Conservation (phyloP, 2,888 invertebrate genomes). For the Lepidocyrtinus sp. region DNA sequence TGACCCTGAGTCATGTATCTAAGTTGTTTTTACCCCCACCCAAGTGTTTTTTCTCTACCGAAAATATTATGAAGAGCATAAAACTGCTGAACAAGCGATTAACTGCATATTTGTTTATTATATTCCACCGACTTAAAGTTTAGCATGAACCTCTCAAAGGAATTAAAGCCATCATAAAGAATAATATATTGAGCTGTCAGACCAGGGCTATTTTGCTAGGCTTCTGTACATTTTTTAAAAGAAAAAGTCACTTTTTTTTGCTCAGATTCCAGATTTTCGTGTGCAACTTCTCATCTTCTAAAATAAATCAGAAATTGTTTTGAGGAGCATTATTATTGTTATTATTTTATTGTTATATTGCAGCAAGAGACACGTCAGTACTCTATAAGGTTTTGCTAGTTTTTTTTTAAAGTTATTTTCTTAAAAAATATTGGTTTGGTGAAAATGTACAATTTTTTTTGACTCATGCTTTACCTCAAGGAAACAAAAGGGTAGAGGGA, state of each 20-base stretch:
- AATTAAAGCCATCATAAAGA: not conserved
- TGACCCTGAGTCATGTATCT: not conserved
- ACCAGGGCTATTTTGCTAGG: not conserved
- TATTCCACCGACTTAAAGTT: too few relatives aligned
- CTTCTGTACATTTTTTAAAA: slow-evolving; percentile 10
- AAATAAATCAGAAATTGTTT: slow-evolving; percentile 19
- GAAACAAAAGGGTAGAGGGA: slow-evolving; percentile 21
- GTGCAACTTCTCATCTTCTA: not conserved
- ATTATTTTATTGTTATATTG: slow-evolving; percentile 12
- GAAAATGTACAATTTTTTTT: slow-evolving; percentile 36
- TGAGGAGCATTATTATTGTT: not conserved
- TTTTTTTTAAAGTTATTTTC: too few relatives aligned
- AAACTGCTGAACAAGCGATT: slow-evolving; percentile 13
- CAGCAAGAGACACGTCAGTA: slow-evolving; percentile 1
- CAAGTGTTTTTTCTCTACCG: slow-evolving; percentile 13
- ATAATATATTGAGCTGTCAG: slow-evolving; percentile 11
- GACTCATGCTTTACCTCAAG: slow-evolving; percentile 52
- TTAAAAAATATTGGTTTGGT: too few relatives aligned
- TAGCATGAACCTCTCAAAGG: too few relatives aligned
- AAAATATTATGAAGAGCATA: not conserved
- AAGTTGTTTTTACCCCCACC: not conserved
- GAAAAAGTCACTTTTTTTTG: too few relatives aligned
- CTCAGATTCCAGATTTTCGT: slow-evolving; percentile 6
- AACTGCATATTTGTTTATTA: not conserved
- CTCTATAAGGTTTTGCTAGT: too few relatives aligned